A percentile compares a stretch with the other conserved stretches of the same genome.
Conservation (phyloP, 2,113 vertebrate genomes). For the Pheucticus melanocephalus region DNA sequence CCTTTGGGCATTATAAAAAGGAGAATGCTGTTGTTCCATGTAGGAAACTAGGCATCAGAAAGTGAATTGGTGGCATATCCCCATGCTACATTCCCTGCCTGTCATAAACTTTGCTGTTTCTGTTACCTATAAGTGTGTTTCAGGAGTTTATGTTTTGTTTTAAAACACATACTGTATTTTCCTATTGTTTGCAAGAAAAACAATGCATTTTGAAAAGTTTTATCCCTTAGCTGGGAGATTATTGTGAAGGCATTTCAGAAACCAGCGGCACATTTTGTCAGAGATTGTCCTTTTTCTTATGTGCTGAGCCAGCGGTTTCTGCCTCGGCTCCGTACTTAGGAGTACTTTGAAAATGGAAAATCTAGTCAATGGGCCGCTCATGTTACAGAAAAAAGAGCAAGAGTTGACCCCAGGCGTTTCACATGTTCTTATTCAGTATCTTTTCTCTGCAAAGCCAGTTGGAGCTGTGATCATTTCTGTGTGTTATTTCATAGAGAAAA, state of each 20-base stretch:
- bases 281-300: not conserved
- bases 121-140: not conserved
- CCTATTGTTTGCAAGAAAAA: not conserved
- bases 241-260: not conserved
- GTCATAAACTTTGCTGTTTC: not conserved
- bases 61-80: not conserved
- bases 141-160: not conserved
- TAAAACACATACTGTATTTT: not conserved
- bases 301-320: not conserved
- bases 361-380: not conserved
- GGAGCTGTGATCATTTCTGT: not conserved
- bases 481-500: not conserved
- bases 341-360: slow-evolving; percentile 7
- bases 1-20: not conserved
- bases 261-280: not conserved
- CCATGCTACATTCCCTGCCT: not conserved
- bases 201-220: not conserved
- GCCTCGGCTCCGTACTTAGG: not conserved
- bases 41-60: not conserved
- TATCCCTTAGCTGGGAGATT: not conserved
- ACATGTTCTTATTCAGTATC: not conserved
- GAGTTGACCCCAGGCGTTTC: not conserved
- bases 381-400: not conserved
- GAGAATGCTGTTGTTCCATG: not conserved
- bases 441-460: not conserved